Evolutionary conservation across 2,797 vertebrate genomes (phyloP).

Genomic region (Enteromius radiatus): DNA sequence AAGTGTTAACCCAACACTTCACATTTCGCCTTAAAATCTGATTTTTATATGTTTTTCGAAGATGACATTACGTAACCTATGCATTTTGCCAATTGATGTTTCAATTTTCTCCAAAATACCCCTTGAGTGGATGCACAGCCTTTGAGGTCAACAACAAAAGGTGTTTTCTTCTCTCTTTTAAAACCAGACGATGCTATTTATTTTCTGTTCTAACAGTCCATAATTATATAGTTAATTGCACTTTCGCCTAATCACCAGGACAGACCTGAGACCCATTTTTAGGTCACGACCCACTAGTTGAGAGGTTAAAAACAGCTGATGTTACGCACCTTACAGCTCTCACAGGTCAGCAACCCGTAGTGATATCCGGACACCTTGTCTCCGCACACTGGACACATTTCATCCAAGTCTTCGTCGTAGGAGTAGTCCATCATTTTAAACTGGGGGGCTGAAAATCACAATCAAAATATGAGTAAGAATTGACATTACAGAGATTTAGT

Average conservation of each 20-base stretch:
- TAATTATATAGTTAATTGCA: neutral
- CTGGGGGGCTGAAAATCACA: slow-evolving; percentile 83
- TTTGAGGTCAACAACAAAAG: neutral
- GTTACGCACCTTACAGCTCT: slow-evolving; percentile 95
- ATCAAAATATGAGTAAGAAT: neutral
- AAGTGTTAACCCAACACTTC: neutral
- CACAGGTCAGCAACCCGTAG: slow-evolving; percentile 97
- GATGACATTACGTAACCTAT: neutral
- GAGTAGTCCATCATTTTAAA: slow-evolving; percentile 99
- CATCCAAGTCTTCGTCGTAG: slow-evolving; percentile 97
- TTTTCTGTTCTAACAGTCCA: neutral
- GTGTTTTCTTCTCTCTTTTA: neutral
- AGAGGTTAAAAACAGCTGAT: slow-evolving; percentile 24
- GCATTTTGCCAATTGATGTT: neutral
- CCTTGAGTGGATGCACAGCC: neutral
- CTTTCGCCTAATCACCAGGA: neutral
- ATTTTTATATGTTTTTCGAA: neutral
- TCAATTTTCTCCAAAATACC: neutral
- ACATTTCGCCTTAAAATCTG: neutral
- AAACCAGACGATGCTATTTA: neutral
- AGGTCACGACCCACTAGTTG: neutral
- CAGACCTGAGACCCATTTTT: neutral
- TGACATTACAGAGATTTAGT: neutral
- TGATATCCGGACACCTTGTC: slow-evolving; percentile 99
- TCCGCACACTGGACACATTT: slow-evolving; percentile 97